Percentiles rank a stretch among this genome's conserved stretches.
These are phyloP conservation scores for Cephalotes varians DNA, from an alignment of 2,888 invertebrate species.

Conservation along the genomic window DNA sequence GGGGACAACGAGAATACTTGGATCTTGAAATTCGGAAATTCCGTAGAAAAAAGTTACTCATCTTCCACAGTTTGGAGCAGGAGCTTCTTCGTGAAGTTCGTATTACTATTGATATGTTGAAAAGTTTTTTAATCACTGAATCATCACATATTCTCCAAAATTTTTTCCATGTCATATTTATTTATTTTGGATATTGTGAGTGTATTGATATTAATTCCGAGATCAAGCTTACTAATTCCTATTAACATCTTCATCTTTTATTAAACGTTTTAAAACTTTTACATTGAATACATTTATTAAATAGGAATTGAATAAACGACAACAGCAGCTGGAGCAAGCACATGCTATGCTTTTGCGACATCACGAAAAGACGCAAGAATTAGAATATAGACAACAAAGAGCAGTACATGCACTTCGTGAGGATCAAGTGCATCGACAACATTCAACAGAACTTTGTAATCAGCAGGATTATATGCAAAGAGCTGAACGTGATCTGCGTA, in stretches of 20 bases:
- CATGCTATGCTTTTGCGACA: conserved; percentile 97
- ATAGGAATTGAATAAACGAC: conserved; percentile 97
- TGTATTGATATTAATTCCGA: background rate
- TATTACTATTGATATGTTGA: conserved; percentile 39
- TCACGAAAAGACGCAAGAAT: conserved; percentile 98
- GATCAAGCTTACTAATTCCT: background rate
- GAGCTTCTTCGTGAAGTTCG: conserved; percentile 95
- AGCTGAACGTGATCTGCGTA: conserved; percentile 96
- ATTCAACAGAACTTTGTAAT: conserved; percentile 97
- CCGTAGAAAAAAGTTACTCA: conserved; percentile 95
- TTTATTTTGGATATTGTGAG: background rate
- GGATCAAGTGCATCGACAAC: conserved; percentile 95
- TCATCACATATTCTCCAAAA: background rate
- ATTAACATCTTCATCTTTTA: background rate
- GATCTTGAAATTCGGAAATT: conserved; percentile 97
- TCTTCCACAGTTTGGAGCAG: conserved; percentile 95
- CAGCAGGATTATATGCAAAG: conserved; percentile 98
- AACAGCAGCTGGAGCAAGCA: conserved; percentile 97
- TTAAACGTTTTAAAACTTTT: conserved; percentile 26
- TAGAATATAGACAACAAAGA: conserved; percentile 98
- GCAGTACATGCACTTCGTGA: conserved; percentile 96
- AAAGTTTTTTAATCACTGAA: background rate
- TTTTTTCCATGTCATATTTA: background rate
- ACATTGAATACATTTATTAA: conserved; percentile 18
- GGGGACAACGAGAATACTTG: conserved; percentile 95